phyloP scores from a whole-genome alignment of 1,140 invertebrate genomes.

The Vanessa atalanta region DNA sequence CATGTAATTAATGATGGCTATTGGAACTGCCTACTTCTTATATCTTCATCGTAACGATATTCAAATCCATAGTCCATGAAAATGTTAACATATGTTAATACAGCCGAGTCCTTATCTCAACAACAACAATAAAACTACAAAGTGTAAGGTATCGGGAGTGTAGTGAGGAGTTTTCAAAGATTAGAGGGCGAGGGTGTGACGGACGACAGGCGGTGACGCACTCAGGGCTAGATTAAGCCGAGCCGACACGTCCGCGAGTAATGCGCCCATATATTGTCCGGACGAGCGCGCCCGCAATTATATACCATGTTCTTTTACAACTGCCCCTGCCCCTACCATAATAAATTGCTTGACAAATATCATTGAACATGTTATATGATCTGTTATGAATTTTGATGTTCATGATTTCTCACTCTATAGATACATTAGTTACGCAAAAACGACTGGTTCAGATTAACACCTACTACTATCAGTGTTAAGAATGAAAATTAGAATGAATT shows the following conservation, averaged over 20 bases:
- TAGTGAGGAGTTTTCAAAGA: constrained; percentile 38
- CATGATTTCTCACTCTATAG: neutral
- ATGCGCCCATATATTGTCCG: constrained; percentile 77
- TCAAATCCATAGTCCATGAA: neutral
- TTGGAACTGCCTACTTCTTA: too few species aligned
- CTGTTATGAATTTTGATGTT: neutral
- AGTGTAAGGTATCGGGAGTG: constrained; percentile 16
- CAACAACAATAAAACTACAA: constrained; percentile 24
- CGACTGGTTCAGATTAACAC: neutral
- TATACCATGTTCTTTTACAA: constrained; percentile 48
- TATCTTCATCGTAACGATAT: neutral
- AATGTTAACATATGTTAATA: neutral
- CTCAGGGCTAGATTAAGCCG: constrained; percentile 71
- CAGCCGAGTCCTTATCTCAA: neutral
- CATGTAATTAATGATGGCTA: too few species aligned
- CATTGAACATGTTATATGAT: constrained; percentile 13
- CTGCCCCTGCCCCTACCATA: constrained; percentile 33
- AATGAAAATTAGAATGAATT: too few species aligned
- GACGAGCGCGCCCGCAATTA: constrained; percentile 73
- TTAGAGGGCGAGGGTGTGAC: constrained; percentile 46
- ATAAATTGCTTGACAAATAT: constrained; percentile 30
- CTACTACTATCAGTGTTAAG: too few species aligned
- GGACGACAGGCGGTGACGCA: constrained; percentile 57
- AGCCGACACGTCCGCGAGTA: constrained; percentile 74
- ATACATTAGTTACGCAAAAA: neutral